Percentiles rank a stretch among this genome's conserved stretches.
Evolutionary conservation across 1,140 invertebrate genomes (phyloP).

Genomic region (Calycopis cecrops): DNA sequence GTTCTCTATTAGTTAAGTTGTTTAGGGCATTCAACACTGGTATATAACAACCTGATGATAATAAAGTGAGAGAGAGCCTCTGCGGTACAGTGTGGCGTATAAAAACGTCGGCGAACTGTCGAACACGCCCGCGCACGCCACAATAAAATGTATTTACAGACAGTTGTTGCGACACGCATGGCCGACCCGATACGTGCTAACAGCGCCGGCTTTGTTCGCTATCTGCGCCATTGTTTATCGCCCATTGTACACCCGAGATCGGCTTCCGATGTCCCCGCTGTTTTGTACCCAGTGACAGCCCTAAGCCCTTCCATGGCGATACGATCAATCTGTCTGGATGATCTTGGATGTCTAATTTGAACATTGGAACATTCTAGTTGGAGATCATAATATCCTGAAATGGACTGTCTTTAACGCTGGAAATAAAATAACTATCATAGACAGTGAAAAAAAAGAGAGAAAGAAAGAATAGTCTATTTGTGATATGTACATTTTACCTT

Average conservation of each 20-base stretch:
- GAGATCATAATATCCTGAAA: too few relatives aligned
- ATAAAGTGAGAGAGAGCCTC: slow-evolving; percentile 8
- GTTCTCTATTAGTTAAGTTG: too few relatives aligned
- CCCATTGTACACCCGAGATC: slow-evolving; percentile 46
- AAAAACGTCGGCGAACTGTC: slow-evolving; percentile 30
- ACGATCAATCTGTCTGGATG: too few relatives aligned
- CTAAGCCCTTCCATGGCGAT: slow-evolving; percentile 25
- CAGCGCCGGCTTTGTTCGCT: slow-evolving; percentile 49
- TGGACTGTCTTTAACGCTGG: too few relatives aligned
- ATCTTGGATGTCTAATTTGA: too few relatives aligned
- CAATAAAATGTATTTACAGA: slow-evolving; percentile 54
- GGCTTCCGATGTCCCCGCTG: slow-evolving; percentile 26
- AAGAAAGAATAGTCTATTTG: too few relatives aligned
- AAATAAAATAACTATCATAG: too few relatives aligned
- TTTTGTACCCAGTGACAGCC: slow-evolving; percentile 47
- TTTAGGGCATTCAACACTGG: background rate
- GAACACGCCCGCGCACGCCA: slow-evolving; percentile 40
- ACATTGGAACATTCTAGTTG: too few relatives aligned
- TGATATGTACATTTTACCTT: too few relatives aligned
- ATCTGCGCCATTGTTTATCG: slow-evolving; percentile 60
- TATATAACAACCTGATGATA: background rate
- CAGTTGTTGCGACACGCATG: slow-evolving; percentile 56
- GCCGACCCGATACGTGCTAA: slow-evolving; percentile 48
- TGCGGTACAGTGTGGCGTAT: slow-evolving; percentile 10
- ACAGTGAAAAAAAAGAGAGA: too few relatives aligned